Percentiles rank a stretch among this genome's conserved stretches.
phyloP scores from a whole-genome alignment of 2,113 vertebrate species.

The Nibea albiflora region DNA sequence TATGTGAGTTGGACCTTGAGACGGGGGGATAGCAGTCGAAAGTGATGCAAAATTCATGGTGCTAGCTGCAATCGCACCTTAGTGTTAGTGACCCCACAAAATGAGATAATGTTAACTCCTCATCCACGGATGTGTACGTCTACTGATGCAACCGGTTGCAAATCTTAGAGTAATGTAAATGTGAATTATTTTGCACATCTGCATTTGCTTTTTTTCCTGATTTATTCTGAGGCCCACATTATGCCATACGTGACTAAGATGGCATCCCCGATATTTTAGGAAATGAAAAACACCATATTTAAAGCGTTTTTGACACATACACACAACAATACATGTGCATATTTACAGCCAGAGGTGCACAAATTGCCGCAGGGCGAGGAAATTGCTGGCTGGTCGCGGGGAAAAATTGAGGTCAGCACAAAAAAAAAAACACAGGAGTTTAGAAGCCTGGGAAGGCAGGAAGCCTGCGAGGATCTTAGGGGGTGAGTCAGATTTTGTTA shows the following conservation, averaged over 20 bases:
- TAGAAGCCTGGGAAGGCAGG: conserved; percentile 24
- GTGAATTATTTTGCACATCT: background rate
- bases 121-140: too few species aligned
- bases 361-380: conserved; percentile 16
- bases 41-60: too few species aligned
- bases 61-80: too few species aligned
- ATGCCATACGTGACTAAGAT: background rate
- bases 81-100: background rate
- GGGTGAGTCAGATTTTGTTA: conserved; percentile 32
- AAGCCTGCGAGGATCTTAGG: conserved; percentile 11
- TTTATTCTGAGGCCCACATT: background rate
- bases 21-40: too few species aligned
- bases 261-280: background rate
- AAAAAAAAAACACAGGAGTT: conserved; percentile 16
- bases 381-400: conserved; percentile 21
- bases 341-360: conserved; percentile 11
- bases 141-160: background rate
- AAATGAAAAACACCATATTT: background rate
- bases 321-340: background rate
- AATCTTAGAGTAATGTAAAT: background rate
- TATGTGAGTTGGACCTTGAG: too few species aligned
- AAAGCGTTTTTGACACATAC: background rate
- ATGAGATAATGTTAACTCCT: background rate
- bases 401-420: conserved; percentile 39
- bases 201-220: background rate